phyloP scores from a whole-genome alignment of 2,797 vertebrate species.

The Staurois parvus region DNA sequence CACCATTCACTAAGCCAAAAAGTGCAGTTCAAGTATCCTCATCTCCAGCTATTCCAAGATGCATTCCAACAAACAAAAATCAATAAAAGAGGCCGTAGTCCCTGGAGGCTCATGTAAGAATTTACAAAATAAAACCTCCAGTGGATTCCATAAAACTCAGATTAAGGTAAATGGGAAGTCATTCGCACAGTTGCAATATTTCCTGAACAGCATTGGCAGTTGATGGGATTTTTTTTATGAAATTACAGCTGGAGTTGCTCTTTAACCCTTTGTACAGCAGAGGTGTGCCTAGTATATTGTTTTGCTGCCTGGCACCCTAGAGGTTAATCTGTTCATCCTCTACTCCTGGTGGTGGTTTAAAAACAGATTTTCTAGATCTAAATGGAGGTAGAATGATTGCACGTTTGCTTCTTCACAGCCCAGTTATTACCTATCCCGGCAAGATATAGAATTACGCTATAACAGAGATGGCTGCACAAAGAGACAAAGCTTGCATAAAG shows the following conservation, averaged over 20 bases:
- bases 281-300: constrained; percentile 13
- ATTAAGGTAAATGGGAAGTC: background rate
- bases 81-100: no score
- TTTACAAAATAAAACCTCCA: background rate
- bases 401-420: constrained; percentile 48
- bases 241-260: background rate
- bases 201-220: background rate
- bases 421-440: constrained; percentile 51
- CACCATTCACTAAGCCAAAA: no score
- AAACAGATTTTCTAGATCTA: constrained; percentile 49
- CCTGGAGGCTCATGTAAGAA: no score
- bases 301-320: constrained; percentile 23
- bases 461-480: constrained; percentile 46
- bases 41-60: no score
- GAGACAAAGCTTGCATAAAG: constrained; percentile 44
- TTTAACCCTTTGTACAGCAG: constrained; percentile 29
- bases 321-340: constrained; percentile 36
- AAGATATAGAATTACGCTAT: constrained; percentile 53
- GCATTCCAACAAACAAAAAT: no score
- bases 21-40: no score
- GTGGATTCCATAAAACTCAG: background rate
- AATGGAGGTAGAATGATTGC: constrained; percentile 53
- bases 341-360: constrained; percentile 28
- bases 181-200: background rate
- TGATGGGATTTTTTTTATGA: background rate